Conservation (phyloP, 2,113 vertebrate species). For the Lepisosteus oculatus region DNA sequence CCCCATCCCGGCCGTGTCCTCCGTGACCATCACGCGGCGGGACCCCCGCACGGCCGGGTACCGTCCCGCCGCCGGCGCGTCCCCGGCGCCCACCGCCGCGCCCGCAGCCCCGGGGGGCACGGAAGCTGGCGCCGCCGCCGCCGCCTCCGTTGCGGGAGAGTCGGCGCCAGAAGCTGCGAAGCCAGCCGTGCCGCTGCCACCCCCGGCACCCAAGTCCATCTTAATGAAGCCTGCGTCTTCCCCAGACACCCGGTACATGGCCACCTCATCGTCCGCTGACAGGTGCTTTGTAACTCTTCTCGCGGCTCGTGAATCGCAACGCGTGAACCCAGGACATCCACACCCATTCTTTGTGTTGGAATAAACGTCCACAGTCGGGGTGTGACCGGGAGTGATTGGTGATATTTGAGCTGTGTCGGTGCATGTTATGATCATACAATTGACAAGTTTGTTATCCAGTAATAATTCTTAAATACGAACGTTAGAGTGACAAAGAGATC, state of each 20-base stretch:
- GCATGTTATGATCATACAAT: no score
- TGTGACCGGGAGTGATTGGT: no score
- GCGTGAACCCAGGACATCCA: no score
- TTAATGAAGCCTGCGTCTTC: conserved; percentile 78
- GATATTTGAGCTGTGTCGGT: no score
- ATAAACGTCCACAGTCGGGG: no score
- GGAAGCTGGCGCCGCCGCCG: not conserved
- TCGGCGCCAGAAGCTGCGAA: conserved; percentile 43
- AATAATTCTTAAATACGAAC: no score
- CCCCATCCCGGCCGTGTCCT: conserved; percentile 64
- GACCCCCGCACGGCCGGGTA: conserved; percentile 84
- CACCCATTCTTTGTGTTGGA: no score
- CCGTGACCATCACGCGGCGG: conserved; percentile 77
- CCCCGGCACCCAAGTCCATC: conserved; percentile 80
- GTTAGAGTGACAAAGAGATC: no score
- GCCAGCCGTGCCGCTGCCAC: conserved; percentile 28
- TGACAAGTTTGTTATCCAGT: no score
- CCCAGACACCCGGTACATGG: conserved; percentile 68
- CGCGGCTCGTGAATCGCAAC: no score
- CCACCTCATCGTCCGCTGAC: conserved; percentile 49
- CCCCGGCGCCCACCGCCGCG: conserved; percentile 22
- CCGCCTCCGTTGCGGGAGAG: conserved; percentile 34
- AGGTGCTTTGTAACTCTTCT: conserved; percentile 63
- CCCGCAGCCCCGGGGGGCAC: conserved; percentile 30
- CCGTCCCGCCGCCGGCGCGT: conserved; percentile 33